Evolutionary conservation across 2,797 vertebrate genomes (phyloP).

Genomic region (Lepidocolaptes lacrymiger): DNA sequence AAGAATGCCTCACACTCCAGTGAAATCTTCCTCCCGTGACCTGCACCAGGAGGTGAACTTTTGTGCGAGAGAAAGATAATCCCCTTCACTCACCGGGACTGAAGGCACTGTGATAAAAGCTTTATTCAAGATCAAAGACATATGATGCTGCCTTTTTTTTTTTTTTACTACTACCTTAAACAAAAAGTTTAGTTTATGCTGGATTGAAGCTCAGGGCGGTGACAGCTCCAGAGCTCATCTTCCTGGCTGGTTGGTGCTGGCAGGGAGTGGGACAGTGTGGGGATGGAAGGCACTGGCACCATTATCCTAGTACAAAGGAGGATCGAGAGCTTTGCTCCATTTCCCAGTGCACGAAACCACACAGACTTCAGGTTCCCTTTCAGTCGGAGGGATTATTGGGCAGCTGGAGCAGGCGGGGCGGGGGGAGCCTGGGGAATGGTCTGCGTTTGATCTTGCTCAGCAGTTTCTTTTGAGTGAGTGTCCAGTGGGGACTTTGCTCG

Average conservation of each 20-base stretch:
- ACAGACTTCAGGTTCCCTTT: slow-evolving; percentile 43
- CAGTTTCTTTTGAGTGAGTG: background rate
- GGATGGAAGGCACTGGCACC: background rate
- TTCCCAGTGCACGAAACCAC: background rate
- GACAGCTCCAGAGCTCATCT: slow-evolving; percentile 16
- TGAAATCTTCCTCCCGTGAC: slow-evolving; percentile 55
- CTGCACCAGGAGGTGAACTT: slow-evolving; percentile 54
- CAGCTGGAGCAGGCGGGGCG: background rate
- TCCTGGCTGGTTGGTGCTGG: background rate
- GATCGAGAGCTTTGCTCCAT: background rate
- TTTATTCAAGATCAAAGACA: slow-evolving; percentile 60
- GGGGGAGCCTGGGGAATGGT: background rate
- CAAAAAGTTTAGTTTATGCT: background rate
- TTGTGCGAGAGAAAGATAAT: slow-evolving; percentile 52
- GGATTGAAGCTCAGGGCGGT: background rate
- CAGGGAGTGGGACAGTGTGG: background rate
- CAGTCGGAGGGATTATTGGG: background rate
- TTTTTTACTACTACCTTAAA: background rate
- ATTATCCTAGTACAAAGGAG: slow-evolving; percentile 9
- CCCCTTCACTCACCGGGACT: slow-evolving; percentile 48
- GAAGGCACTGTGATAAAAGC: slow-evolving; percentile 59
- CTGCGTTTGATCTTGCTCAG: slow-evolving; percentile 33
- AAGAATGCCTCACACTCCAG: background rate
- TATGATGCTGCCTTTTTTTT: background rate
- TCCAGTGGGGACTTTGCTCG: accelerated